These are phyloP conservation scores for Lamellibrachia luymesi DNA, from an alignment of 1,140 invertebrate genomes.

Conservation along the genomic window DNA sequence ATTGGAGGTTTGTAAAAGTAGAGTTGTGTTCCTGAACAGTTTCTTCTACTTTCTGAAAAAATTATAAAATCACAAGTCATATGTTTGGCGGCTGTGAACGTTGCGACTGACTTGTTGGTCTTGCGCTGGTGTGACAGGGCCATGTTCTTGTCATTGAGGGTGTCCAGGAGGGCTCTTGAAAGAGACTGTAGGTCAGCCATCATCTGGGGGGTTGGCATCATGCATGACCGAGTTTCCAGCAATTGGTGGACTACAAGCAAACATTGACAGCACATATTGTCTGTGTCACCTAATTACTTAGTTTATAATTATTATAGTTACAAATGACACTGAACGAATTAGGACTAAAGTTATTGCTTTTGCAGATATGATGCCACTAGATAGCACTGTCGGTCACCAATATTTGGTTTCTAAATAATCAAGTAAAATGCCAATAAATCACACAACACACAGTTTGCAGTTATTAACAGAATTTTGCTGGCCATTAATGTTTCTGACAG, in stretches of 20 bases:
- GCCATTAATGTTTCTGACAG: too few species aligned
- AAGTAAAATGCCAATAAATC: not conserved
- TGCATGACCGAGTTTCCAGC: slow-evolving; percentile 45
- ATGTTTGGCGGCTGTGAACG: not conserved
- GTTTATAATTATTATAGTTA: not conserved
- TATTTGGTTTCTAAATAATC: not conserved
- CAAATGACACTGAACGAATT: not conserved
- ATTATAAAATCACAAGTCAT: not conserved
- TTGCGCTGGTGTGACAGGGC: slow-evolving; percentile 80
- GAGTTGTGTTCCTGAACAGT: not conserved
- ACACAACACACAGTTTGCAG: not conserved
- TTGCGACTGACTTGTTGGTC: slow-evolving; percentile 65
- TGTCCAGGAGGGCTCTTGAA: slow-evolving; percentile 75
- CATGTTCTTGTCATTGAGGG: slow-evolving; percentile 79
- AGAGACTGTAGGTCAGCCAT: slow-evolving; percentile 73
- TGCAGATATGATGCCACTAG: too few species aligned
- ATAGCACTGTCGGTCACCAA: too few species aligned
- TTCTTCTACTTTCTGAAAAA: not conserved
- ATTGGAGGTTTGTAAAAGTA: too few species aligned
- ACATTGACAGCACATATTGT: not conserved
- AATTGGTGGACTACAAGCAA: slow-evolving; percentile 54
- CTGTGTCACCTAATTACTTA: not conserved
- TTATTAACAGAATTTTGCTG: not conserved
- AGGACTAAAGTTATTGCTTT: not conserved
- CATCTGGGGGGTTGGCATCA: slow-evolving; percentile 70